Conservation (phyloP, 2,797 vertebrate genomes). For the Microchirus variegatus region DNA sequence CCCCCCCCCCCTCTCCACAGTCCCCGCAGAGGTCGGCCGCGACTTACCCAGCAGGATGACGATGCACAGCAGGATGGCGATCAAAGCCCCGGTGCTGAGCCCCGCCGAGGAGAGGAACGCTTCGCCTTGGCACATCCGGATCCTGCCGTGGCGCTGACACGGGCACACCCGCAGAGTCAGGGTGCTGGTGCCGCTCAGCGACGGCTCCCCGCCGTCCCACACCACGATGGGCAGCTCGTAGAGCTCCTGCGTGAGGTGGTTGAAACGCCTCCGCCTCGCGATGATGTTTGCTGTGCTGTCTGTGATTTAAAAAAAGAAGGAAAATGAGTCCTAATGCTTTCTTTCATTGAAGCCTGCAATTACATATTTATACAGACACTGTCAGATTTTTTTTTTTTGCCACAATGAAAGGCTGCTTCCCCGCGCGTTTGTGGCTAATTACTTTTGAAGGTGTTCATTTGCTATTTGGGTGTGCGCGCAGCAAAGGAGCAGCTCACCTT, state of each 20-base stretch:
- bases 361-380: slow-evolving; percentile 18
- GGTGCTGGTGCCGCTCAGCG: slow-evolving; percentile 92
- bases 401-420: not conserved
- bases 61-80: slow-evolving; percentile 96
- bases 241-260: slow-evolving; percentile 88
- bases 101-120: slow-evolving; percentile 95
- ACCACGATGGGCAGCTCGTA: slow-evolving; percentile 93
- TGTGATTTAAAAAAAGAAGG: slow-evolving; percentile 53
- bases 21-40: slow-evolving; percentile 17
- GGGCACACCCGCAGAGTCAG: slow-evolving; percentile 93
- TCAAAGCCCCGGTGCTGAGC: slow-evolving; percentile 95
- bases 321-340: not conserved
- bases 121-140: slow-evolving; percentile 90
- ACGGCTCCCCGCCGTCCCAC: slow-evolving; percentile 91
- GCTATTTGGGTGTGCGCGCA: slow-evolving; percentile 26
- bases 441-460: slow-evolving; percentile 47
- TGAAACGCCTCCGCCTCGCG: slow-evolving; percentile 88
- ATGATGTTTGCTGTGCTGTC: slow-evolving; percentile 95
- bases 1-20: slow-evolving; percentile 3
- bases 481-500: slow-evolving; percentile 53
- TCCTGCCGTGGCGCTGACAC: slow-evolving; percentile 88
- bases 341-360: slow-evolving; percentile 21
- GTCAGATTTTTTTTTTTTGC: slow-evolving; percentile 1
- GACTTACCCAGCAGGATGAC: slow-evolving; percentile 94
- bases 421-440: slow-evolving; percentile 26